A percentile compares a stretch with the other conserved stretches of the same genome.
Conservation (phyloP, 2,888 invertebrate genomes). For the Apoda limacodes region DNA sequence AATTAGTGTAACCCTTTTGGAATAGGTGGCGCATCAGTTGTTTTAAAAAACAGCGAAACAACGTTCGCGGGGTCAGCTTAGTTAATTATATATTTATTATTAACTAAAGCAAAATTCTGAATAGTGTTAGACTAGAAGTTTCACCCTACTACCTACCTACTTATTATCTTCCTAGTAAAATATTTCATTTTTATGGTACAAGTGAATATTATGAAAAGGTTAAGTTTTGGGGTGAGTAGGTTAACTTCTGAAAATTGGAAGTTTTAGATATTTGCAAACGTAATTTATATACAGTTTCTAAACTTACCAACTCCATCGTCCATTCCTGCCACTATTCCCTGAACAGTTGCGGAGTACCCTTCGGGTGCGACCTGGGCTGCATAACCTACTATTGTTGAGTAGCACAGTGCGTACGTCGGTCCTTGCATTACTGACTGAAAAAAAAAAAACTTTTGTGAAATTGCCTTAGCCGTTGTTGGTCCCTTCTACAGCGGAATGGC, state of each 20-base stretch:
- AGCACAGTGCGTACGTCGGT: slow-evolving; percentile 88
- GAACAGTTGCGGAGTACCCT: slow-evolving; percentile 86
- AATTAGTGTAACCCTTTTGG: too few species aligned
- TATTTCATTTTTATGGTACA: not conserved
- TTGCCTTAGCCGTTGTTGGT: too few species aligned
- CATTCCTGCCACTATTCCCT: slow-evolving; percentile 89
- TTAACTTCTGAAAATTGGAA: not conserved
- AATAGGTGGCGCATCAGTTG: too few species aligned
- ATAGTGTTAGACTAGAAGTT: too few species aligned
- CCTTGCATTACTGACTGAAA: slow-evolving; percentile 79
- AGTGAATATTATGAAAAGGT: not conserved
- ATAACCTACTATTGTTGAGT: slow-evolving; percentile 82
- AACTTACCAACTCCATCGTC: slow-evolving; percentile 83
- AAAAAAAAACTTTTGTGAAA: too few species aligned
- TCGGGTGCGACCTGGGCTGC: slow-evolving; percentile 75
- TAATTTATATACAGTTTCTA: not conserved
- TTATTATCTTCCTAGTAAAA: not conserved
- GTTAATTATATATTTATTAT: too few species aligned
- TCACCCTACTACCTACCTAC: too few species aligned
- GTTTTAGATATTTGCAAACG: not conserved
- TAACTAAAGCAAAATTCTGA: too few species aligned
- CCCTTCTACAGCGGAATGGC: too few species aligned
- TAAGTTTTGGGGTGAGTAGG: not conserved
- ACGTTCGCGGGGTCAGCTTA: too few species aligned
- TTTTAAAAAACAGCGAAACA: too few species aligned